Evolutionary conservation across 2,888 invertebrate species (phyloP).

Genomic region (Limnephilus rhombicus): DNA sequence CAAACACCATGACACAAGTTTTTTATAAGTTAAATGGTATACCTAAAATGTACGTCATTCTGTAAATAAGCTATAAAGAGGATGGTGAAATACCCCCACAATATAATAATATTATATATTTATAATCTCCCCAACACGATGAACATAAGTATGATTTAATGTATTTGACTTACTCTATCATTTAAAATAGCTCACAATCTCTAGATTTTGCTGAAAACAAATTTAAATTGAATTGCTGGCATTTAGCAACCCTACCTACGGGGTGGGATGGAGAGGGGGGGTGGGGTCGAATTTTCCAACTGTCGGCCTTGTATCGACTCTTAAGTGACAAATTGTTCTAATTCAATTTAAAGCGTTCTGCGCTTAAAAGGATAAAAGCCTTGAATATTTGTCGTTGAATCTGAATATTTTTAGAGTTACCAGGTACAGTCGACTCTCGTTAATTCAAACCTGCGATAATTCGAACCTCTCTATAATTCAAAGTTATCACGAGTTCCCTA

Average conservation of each 20-base stretch:
- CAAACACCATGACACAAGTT: no score
- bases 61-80: no score
- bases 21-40: no score
- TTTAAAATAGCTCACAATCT: not conserved
- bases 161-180: not conserved
- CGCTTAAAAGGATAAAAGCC: slow-evolving; percentile 32
- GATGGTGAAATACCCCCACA: no score
- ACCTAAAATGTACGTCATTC: no score
- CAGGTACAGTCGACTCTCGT: no score
- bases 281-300: slow-evolving; percentile 43
- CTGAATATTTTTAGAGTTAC: not conserved
- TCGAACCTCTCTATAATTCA: no score
- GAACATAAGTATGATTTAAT: no score
- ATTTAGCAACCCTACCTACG: not conserved
- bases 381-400: slow-evolving; percentile 34
- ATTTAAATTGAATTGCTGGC: not conserved
- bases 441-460: no score
- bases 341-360: slow-evolving; percentile 59
- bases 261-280: not conserved
- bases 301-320: slow-evolving; percentile 58
- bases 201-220: not conserved
- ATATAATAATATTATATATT: no score
- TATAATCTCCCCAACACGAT: no score
- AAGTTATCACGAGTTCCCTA: no score
- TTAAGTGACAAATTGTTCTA: slow-evolving; percentile 62